Evolutionary conservation across 1,140 invertebrate genomes (phyloP).

Genomic region (Hyles euphorbiae): DNA sequence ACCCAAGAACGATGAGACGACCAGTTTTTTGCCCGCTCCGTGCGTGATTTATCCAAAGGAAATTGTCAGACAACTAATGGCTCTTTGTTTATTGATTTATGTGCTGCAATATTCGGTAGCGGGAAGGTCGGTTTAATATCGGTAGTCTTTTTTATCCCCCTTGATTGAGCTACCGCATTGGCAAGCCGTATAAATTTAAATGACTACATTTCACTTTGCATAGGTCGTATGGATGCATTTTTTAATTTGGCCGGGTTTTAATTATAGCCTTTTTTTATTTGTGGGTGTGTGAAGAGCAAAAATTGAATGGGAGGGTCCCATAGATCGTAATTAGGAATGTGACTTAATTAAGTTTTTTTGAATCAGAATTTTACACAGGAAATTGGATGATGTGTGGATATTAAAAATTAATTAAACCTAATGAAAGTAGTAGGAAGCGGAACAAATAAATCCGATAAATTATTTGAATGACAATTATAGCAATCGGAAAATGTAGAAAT

Average conservation of each 20-base stretch:
- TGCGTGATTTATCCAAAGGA: slow-evolving; percentile 73
- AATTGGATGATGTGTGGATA: slow-evolving; percentile 11
- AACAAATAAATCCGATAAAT: too few relatives aligned
- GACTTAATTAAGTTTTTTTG: slow-evolving; percentile 23
- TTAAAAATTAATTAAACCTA: too few relatives aligned
- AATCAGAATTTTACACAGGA: slow-evolving; percentile 17
- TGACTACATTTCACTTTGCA: slow-evolving; percentile 16
- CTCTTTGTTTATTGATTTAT: slow-evolving; percentile 74
- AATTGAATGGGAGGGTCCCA: slow-evolving; percentile 50
- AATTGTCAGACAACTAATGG: slow-evolving; percentile 71
- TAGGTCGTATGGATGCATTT: slow-evolving; percentile 15
- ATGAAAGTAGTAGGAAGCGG: too few relatives aligned
- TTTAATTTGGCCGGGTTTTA: slow-evolving; percentile 38
- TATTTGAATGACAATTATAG: too few relatives aligned
- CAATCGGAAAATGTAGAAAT: too few relatives aligned
- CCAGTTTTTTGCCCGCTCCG: slow-evolving; percentile 45
- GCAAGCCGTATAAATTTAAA: slow-evolving; percentile 39
- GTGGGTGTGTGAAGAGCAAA: slow-evolving; percentile 48
- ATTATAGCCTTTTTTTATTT: slow-evolving; percentile 50
- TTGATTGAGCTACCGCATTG: slow-evolving; percentile 53
- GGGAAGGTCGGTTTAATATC: slow-evolving; percentile 51
- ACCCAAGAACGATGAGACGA: slow-evolving; percentile 31
- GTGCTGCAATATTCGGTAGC: slow-evolving; percentile 70
- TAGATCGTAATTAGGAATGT: slow-evolving; percentile 15
- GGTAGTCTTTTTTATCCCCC: slow-evolving; percentile 40